Conservation (phyloP, 2,797 vertebrate species). For the Phrynocephalus forsythii region DNA sequence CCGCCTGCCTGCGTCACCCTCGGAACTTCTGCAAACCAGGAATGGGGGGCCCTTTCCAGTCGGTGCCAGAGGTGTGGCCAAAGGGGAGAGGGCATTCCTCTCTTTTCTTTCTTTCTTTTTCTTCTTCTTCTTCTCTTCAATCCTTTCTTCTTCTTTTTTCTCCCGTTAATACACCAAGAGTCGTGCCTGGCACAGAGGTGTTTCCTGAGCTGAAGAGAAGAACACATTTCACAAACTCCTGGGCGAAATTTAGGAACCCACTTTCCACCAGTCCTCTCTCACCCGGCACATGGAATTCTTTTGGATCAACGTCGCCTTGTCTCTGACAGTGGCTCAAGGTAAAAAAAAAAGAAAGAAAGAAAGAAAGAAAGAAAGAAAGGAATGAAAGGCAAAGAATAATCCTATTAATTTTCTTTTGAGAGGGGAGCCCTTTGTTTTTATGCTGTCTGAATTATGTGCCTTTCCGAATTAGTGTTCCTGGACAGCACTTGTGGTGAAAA, state of each 20-base stretch:
- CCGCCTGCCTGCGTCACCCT: slow-evolving; percentile 12
- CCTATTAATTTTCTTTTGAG: neutral
- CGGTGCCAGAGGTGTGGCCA: slow-evolving; percentile 14
- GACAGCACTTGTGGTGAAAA: no score
- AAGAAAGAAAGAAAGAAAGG: no score
- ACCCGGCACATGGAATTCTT: neutral
- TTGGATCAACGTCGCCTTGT: neutral
- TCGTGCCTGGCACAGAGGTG: neutral
- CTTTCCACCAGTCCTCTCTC: no score
- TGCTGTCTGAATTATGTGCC: no score
- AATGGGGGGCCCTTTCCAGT: neutral
- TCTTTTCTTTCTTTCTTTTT: neutral
- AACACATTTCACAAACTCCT: neutral
- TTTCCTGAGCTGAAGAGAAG: neutral
- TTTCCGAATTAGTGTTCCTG: neutral
- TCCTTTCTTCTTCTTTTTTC: no score
- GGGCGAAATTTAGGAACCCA: neutral
- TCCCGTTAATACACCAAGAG: neutral
- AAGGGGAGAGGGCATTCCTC: no score
- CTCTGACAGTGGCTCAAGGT: neutral
- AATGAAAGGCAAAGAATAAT: no score
- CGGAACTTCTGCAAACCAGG: slow-evolving; percentile 4
- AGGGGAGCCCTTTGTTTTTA: neutral
- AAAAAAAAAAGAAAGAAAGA: neutral
- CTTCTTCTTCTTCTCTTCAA: no score